phyloP scores from a whole-genome alignment of 2,888 invertebrate genomes.

The Coremacera marginata region DNA sequence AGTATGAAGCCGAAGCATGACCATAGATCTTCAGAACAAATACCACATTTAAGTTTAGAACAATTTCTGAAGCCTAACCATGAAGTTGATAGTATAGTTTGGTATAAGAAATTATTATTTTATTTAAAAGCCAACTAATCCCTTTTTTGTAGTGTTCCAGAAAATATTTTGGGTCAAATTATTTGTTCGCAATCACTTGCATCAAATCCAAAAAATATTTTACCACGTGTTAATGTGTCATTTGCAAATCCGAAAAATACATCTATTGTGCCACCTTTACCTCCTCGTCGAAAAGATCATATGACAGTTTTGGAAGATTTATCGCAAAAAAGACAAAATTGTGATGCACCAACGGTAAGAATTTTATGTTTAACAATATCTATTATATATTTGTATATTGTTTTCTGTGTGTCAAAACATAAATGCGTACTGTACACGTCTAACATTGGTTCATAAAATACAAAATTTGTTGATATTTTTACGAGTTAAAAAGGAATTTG shows the following conservation, averaged over 20 bases:
- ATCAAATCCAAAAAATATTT: constrained; percentile 57
- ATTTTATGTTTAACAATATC: too few relatives aligned
- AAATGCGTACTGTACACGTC: too few relatives aligned
- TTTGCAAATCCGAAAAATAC: constrained; percentile 61
- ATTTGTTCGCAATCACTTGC: constrained; percentile 40
- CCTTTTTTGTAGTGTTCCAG: not conserved
- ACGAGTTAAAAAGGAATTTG: too few relatives aligned
- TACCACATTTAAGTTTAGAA: constrained; percentile 65
- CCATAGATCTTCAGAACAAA: constrained; percentile 53
- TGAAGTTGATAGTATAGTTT: constrained; percentile 42
- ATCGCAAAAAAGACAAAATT: constrained; percentile 73
- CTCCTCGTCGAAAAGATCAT: constrained; percentile 65
- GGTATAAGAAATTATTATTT: constrained; percentile 36
- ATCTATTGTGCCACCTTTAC: constrained; percentile 64
- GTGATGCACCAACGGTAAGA: constrained; percentile 74
- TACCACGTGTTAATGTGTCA: constrained; percentile 70
- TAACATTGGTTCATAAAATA: too few relatives aligned
- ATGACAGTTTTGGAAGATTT: constrained; percentile 64
- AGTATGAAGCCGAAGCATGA: constrained; percentile 65
- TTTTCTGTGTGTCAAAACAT: too few relatives aligned
- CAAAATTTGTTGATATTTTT: too few relatives aligned
- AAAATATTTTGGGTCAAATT: constrained; percentile 56
- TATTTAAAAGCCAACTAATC: not conserved
- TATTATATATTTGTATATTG: too few relatives aligned
- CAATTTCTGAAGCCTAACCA: constrained; percentile 40